Evolutionary conservation across 2,113 vertebrate genomes (phyloP).

Genomic region (Rostratula benghalensis): DNA sequence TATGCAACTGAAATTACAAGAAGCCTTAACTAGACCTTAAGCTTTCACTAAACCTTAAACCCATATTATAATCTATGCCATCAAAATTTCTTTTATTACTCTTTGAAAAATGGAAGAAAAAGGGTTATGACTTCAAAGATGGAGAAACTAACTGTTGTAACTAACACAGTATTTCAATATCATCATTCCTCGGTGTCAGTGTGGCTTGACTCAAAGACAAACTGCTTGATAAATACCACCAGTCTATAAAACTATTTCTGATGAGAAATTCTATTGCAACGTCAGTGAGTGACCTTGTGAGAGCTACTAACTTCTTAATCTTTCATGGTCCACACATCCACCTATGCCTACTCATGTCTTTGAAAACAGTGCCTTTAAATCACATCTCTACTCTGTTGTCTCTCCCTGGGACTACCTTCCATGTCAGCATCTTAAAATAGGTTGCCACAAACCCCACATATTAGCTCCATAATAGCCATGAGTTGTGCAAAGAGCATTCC

Average conservation of each 20-base stretch:
- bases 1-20: not conserved
- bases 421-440: not conserved
- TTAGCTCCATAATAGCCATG: not conserved
- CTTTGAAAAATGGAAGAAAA: not conserved
- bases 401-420: not conserved
- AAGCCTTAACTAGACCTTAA: not conserved
- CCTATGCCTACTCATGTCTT: not conserved
- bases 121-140: not conserved
- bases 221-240: accelerated
- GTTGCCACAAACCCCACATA: not conserved
- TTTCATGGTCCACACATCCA: not conserved
- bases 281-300: not conserved
- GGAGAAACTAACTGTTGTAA: not conserved
- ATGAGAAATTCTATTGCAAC: not conserved
- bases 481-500: not conserved
- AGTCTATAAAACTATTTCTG: not conserved
- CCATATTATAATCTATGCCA: not conserved
- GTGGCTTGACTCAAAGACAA: not conserved
- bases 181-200: not conserved
- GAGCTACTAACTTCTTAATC: not conserved
- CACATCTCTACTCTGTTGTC: not conserved
- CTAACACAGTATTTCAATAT: not conserved
- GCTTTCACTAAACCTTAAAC: not conserved
- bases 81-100: not conserved
- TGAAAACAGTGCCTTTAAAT: not conserved